A percentile compares a stretch with the other conserved stretches of the same genome.
Evolutionary conservation across 2,888 invertebrate species (phyloP).

Genomic region (Andrena flavipes): DNA sequence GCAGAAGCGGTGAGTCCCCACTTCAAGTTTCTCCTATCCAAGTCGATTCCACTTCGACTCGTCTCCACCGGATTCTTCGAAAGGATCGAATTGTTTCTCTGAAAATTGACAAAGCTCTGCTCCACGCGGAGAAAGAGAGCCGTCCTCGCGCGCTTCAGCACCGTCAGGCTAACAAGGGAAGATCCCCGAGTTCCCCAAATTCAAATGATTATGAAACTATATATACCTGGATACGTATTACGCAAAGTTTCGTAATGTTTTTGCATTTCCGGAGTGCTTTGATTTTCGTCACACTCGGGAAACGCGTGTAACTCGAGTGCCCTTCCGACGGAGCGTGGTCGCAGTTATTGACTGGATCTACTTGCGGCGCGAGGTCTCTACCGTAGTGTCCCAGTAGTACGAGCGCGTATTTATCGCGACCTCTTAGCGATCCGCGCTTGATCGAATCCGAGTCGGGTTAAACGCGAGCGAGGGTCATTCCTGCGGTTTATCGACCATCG

Average conservation of each 20-base stretch:
- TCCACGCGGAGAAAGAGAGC: no score
- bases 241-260: no score
- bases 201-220: no score
- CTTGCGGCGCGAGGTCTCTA: not conserved
- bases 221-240: no score
- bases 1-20: constrained; percentile 81
- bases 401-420: not conserved
- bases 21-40: not conserved
- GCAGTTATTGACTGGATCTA: not conserved
- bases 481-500: not conserved
- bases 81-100: no score
- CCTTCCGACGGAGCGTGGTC: not conserved
- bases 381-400: not conserved
- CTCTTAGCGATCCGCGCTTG: not conserved
- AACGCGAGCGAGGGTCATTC: not conserved
- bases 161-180: no score
- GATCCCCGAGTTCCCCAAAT: no score
- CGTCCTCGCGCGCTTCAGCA: no score
- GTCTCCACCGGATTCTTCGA: no score
- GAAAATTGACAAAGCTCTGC: no score
- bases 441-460: constrained; percentile 4
- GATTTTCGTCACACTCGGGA: no score
- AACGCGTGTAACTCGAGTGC: not conserved
- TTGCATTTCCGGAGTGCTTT: no score
- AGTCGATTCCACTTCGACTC: not conserved